Base-by-base conservation (phyloP, 2,888 invertebrate genomes). In the Cybosia mesomella region DNA sequence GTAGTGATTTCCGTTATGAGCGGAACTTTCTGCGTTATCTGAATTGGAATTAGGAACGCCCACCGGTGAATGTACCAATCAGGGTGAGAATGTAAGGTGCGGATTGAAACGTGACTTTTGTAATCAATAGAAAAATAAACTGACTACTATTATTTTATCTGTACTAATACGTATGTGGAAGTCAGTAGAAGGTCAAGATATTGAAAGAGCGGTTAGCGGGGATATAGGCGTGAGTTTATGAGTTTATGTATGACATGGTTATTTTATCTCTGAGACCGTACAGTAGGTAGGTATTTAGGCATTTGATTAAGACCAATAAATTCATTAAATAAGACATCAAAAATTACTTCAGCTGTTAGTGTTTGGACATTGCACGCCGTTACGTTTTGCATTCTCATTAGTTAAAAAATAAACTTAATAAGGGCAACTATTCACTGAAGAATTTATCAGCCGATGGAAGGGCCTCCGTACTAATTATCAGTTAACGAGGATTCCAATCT, bases 1-100 rank as follows among this genome's bases (percentile, higher is more conserved):
- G 73, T 81, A 77, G 74, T 75, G 80, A 82, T 85, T 83, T 85
- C 80, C 82, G 77, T 83, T 78, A 65, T 63, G 73, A 77, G 79
- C 80, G 83, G 83, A 85, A 81, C 84, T 82, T 68, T 74, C 68
- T 67, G 76, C 76, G 79, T 72, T 73, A 72, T 72, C 76, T 75
- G 84, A 84, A 84, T 86, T 71, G 67, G 72, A 85, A 85, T 82
- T 72, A 72, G 73, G 43, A 36, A 67, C 76, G 58, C 64, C 58
- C 66, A 54, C 58, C 64, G 72, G 71, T 79, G 67, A 71, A 79
- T 68, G 66, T 57, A 65, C 59, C 58, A 32, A 49, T 32, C 4
- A 15, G 22, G 18, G 15, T 54, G 32, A 63, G 32, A 49, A 49
- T 53, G 34, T 22, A 34, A 4, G 8, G 53, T 36, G 34, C 34